A percentile compares a stretch with the other conserved stretches of the same genome.
Conservation (phyloP, 35 echinoderm and acorn worm species). For the Heliocidaris erythrogramma region DNA sequence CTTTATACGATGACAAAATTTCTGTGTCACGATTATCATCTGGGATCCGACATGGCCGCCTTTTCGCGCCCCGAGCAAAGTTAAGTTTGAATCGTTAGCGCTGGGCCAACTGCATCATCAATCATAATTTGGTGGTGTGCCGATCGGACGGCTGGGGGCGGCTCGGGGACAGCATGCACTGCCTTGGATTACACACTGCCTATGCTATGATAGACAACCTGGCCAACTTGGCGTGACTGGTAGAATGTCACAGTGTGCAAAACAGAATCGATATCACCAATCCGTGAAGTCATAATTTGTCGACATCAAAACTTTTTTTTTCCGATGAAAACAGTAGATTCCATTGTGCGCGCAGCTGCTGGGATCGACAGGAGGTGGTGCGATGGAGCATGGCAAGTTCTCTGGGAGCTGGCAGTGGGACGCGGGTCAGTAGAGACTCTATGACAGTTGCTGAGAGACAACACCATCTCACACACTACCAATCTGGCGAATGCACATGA, state of each 20-base stretch:
- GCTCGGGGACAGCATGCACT: background rate
- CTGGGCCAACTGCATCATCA: slow-evolving; percentile 19
- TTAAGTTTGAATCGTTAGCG: slow-evolving; percentile 32
- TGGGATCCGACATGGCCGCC: slow-evolving; percentile 35
- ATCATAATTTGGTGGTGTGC: slow-evolving; percentile 24
- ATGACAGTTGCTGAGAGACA: slow-evolving; percentile 24
- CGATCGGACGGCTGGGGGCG: background rate
- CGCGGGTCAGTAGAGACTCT: slow-evolving; percentile 28
- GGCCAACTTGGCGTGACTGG: slow-evolving; percentile 25
- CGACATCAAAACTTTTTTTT: slow-evolving; percentile 36
- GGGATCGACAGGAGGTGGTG: slow-evolving; percentile 24
- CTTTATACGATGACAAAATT: background rate
- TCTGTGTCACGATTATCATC: slow-evolving; percentile 20
- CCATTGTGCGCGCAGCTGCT: slow-evolving; percentile 32
- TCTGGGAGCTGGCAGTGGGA: slow-evolving; percentile 21
- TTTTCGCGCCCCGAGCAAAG: slow-evolving; percentile 26
- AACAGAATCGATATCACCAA: slow-evolving; percentile 52
- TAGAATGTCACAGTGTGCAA: slow-evolving; percentile 53
- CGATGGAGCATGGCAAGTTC: background rate
- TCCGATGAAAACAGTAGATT: slow-evolving; percentile 24
- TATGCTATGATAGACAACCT: slow-evolving; percentile 41
- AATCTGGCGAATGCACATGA: slow-evolving; percentile 25
- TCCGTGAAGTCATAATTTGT: slow-evolving; percentile 52
- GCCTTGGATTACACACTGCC: slow-evolving; percentile 40
- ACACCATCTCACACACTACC: slow-evolving; percentile 21